Base-by-base conservation (phyloP, 2,888 invertebrate species). In the Leucophora obtusa region DNA sequence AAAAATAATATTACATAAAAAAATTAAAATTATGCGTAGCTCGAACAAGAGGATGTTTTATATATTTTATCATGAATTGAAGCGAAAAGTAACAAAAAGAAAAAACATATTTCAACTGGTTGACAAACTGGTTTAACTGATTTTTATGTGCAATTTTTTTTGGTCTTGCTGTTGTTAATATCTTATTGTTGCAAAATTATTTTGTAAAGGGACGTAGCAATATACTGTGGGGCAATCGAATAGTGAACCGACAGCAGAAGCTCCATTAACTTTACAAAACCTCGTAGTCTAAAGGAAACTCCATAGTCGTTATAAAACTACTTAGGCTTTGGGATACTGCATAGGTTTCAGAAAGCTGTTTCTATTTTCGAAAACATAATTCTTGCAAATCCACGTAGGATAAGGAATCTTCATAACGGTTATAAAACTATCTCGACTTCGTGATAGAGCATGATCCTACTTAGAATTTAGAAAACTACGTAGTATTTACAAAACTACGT, bases 61-160 rank as follows among this genome's bases (percentile, higher is more conserved):
- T 60, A 59, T 43, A 58, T 68, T 56, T 68, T 63, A 60, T 73
- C 66, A 72, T 78, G 71, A 78, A 78, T 56, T 72, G 78, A 78
- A 72, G 72, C 66, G 68, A 68, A 78, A 78, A 17, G n/a, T 56
- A 63, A 58, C 33, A 58, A 59, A 7, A 35, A 17, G 51, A 28
- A 50, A 33, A 53, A 56, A 60, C 51, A 51, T 60, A 11, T 53
- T 9, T 51, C 70, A 74, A 73, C 68, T 60, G 79, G 82, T 82
- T 82, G 82, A 79, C 82, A 82, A 79, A 82, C 82, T 79, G 82
- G 82, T 82, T 82, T 79, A 79, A 82, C 82, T 79, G 75, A 82
- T 79, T 76, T 76, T 60, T 63, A 69, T 69, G 63, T 60, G 14
- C 33, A 58, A 68, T 71, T 53, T 65, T 65, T 18, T 58, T 43